Conservation (phyloP, 2,113 vertebrate genomes). For the Callipepla squamata region DNA sequence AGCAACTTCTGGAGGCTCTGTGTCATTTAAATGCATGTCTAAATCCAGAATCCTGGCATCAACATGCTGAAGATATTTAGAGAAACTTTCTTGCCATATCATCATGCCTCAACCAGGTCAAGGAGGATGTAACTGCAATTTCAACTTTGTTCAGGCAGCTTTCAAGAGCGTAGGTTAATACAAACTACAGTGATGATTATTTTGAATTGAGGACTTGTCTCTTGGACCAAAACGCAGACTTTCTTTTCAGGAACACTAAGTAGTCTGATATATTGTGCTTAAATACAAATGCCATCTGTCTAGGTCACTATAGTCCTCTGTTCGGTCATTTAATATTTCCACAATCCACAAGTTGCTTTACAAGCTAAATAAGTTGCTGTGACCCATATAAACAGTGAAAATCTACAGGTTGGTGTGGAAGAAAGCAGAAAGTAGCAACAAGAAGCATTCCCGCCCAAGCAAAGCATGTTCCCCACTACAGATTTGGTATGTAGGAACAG, state of each 20-base stretch:
- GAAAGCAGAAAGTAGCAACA: not conserved
- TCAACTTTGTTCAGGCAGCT: not conserved
- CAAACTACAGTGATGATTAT: not conserved
- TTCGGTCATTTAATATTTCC: not conserved
- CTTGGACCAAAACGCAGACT: not conserved
- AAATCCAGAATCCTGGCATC: not conserved
- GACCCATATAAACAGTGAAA: not conserved
- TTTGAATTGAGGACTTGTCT: not conserved
- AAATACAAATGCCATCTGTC: not conserved
- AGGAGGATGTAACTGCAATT: not conserved
- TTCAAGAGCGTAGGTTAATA: not conserved
- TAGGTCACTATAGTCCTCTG: not conserved
- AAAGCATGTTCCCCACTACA: accelerated
- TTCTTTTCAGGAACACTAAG: not conserved
- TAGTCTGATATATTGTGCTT: not conserved
- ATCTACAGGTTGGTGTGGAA: not conserved
- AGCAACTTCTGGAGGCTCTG: not conserved
- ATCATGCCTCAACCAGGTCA: not conserved
- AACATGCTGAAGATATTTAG: not conserved
- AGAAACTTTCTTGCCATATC: not conserved
- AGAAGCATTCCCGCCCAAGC: not conserved
- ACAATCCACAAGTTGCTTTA: not conserved
- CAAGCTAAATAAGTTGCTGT: not conserved
- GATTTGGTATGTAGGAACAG: not conserved
- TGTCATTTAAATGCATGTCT: not conserved